Conservation (phyloP, 2,113 vertebrate species). For the Passerina amoena region DNA sequence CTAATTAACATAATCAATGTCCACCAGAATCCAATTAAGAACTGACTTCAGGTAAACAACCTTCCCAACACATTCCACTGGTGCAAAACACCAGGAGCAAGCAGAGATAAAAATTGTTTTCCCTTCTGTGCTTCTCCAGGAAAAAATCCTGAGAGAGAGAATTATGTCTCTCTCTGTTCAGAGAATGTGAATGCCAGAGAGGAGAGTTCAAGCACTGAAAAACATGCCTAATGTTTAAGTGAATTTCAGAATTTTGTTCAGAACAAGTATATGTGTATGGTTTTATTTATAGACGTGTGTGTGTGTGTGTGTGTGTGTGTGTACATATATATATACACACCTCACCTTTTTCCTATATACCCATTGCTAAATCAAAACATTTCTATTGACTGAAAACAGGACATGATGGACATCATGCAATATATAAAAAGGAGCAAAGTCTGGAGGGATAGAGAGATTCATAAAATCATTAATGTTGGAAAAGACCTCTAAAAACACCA, state of each 20-base stretch:
- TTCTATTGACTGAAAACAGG: not conserved
- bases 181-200: too few relatives aligned
- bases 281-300: not conserved
- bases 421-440: not conserved
- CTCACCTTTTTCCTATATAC: not conserved
- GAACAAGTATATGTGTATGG: not conserved
- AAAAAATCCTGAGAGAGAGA: too few relatives aligned
- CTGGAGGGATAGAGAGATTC: not conserved
- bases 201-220: not conserved
- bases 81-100: too few relatives aligned
- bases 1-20: too few relatives aligned
- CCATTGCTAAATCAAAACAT: not conserved
- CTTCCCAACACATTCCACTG: too few relatives aligned
- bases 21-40: too few relatives aligned
- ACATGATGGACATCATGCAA: not conserved
- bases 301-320: rapidly evolving
- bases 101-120: too few relatives aligned
- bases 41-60: too few relatives aligned
- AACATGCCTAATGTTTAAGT: not conserved
- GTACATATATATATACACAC: rapidly evolving
- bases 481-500: not conserved
- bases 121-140: too few relatives aligned
- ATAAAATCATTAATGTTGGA: not conserved
- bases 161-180: too few relatives aligned
- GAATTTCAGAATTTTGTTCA: not conserved